A percentile compares a stretch with the other conserved stretches of the same genome.
Conservation (phyloP, 2,113 vertebrate species). For the Orientallactaga bullata region DNA sequence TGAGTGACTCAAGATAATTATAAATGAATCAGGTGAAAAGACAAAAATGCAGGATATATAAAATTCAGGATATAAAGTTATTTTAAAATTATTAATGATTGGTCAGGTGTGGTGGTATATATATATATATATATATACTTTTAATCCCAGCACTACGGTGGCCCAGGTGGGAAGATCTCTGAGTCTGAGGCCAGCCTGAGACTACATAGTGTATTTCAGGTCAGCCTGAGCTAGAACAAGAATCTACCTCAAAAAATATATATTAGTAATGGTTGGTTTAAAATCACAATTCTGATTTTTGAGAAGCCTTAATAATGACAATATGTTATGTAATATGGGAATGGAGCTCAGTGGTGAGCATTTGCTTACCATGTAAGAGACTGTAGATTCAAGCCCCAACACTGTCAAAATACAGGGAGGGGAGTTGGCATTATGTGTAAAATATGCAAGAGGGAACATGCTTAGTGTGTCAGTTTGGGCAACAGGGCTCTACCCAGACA, state of each 20-base stretch:
- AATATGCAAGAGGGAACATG: neutral
- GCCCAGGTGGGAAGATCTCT: too few species aligned
- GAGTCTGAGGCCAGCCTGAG: too few species aligned
- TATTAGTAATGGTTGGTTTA: neutral
- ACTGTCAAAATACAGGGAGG: neutral
- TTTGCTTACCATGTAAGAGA: neutral
- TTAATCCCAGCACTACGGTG: too few species aligned
- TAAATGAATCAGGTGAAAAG: constrained; percentile 23
- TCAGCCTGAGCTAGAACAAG: too few species aligned
- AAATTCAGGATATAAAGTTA: neutral
- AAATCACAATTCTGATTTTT: neutral
- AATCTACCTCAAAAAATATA: neutral
- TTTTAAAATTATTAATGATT: constrained; percentile 31
- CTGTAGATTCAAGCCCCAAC: neutral
- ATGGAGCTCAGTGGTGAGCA: neutral
- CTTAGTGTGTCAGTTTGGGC: neutral
- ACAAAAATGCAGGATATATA: neutral
- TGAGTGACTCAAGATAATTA: constrained; percentile 11
- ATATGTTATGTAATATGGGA: neutral
- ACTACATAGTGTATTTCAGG: too few species aligned
- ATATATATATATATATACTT: too few species aligned
- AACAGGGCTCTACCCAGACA: neutral
- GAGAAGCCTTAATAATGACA: neutral
- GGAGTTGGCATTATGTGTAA: neutral
- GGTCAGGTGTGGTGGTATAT: neutral